phyloP scores from a whole-genome alignment of 2,797 vertebrate genomes.

The Falco naumanni region DNA sequence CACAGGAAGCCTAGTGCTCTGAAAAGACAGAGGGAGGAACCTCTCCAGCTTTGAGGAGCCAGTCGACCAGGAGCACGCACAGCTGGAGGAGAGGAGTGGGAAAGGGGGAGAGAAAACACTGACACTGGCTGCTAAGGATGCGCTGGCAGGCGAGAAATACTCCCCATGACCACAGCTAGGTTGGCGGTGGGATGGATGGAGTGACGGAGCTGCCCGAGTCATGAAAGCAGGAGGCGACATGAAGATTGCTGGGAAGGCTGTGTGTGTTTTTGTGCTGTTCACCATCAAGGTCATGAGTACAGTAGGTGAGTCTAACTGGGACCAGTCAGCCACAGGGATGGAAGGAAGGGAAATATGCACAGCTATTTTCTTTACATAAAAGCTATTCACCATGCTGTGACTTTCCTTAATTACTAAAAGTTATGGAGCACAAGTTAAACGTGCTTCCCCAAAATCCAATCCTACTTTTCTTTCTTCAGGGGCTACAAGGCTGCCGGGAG shows the following conservation, averaged over 20 bases:
- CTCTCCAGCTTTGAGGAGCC: conserved; percentile 61
- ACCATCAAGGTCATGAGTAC: background rate
- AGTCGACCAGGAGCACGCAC: background rate
- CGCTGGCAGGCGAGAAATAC: background rate
- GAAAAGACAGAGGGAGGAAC: conserved; percentile 73
- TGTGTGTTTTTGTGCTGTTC: conserved; percentile 22
- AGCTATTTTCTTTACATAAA: background rate
- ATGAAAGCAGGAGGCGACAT: conserved; percentile 52
- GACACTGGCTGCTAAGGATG: background rate
- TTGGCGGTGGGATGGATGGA: background rate
- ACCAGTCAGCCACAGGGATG: fast-evolving
- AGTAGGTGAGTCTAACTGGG: conserved; percentile 66
- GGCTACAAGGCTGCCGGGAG: background rate
- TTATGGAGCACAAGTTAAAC: background rate
- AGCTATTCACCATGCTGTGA: background rate
- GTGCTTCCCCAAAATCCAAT: background rate
- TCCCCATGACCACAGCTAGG: background rate
- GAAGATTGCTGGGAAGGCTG: conserved; percentile 32
- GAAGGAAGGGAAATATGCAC: background rate
- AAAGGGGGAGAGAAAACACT: background rate
- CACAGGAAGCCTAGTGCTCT: conserved; percentile 79
- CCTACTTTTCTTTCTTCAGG: background rate
- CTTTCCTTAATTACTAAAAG: background rate
- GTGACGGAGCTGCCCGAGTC: background rate
- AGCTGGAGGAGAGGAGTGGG: background rate